Base-by-base conservation (phyloP, 1,140 invertebrate genomes). In the Tetramorium simillimum region DNA sequence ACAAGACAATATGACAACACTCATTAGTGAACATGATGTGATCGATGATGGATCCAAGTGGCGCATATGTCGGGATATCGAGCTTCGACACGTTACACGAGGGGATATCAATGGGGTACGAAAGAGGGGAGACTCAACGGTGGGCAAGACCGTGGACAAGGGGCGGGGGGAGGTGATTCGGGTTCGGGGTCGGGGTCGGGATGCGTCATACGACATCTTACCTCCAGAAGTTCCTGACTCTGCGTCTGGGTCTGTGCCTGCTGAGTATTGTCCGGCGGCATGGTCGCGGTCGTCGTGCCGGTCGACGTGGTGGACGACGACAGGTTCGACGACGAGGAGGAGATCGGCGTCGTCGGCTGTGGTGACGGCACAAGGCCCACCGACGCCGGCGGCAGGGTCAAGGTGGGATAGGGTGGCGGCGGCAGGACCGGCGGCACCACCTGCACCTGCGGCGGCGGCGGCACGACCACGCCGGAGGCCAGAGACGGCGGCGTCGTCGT, bases 171-270 rank as follows among this genome's bases (percentile, higher is more conserved):
- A n/a, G 75, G 21, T 56, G 80, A 73, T 21, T 43, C 28, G 21
- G 37, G 21, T 10, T n/a, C 14, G 51, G 51, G 37, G 33, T 75
- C 67, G 43, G 60, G 33, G 43, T 70, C 49, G 82, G 87, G 89
- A 89, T 91, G 90, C 82, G 84, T 82, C 85, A 87, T 89, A 92
- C 92, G 91, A 90, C 90, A 93, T 93, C 93, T 95, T 95, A 95
- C 95, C 95, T 95, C 95, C 93, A 95, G 94, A 92, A 95, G 91
- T 91, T 95, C 95, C 93, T 95, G 94, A 91, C 90, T 93, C 93
- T 92, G 93, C 91, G 93, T 93, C 91, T 94, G 93, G 89, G 92
- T 93, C 93, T 93, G 93, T 85, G 93, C 93, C 91, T 94, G 94
- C 86, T 94, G 93, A 73, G 90, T 92, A 91, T 92, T 93, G 89